These are phyloP conservation scores for Adineta ricciae DNA, from an alignment of 2,888 invertebrate genomes.

Conservation along the genomic window DNA sequence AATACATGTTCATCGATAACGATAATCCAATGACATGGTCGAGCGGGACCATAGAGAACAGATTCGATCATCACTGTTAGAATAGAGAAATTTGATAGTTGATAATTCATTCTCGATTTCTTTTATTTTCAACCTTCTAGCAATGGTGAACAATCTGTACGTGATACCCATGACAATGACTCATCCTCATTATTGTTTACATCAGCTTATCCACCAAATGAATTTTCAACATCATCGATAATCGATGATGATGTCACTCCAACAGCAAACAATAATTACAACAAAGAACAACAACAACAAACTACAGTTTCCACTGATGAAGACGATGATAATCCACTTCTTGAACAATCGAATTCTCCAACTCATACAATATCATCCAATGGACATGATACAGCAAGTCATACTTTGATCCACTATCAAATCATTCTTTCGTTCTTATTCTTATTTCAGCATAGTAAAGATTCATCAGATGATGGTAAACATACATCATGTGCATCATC, in stretches of 20 bases:
- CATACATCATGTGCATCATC: conserved; percentile 60
- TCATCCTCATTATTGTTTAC: neutral
- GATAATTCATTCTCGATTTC: too few species aligned
- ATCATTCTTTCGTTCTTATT: neutral
- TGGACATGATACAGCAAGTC: neutral
- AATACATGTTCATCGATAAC: too few species aligned
- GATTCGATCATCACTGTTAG: too few species aligned
- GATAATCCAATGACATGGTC: too few species aligned
- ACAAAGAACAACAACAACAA: neutral
- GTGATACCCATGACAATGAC: neutral
- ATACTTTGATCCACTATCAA: neutral
- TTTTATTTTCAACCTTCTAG: neutral
- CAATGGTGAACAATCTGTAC: neutral
- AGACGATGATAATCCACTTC: neutral
- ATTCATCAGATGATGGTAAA: conserved; percentile 31
- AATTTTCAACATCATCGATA: neutral
- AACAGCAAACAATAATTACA: neutral
- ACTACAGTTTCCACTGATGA: neutral
- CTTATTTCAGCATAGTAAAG: conserved; percentile 20
- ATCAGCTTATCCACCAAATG: neutral
- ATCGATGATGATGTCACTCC: neutral
- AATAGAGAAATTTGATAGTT: too few species aligned
- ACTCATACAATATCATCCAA: neutral
- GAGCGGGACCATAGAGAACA: too few species aligned
- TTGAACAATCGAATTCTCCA: conserved; percentile 5